Evolutionary conservation across 1,140 invertebrate species (phyloP).

Genomic region (Drosophila hydei): DNA sequence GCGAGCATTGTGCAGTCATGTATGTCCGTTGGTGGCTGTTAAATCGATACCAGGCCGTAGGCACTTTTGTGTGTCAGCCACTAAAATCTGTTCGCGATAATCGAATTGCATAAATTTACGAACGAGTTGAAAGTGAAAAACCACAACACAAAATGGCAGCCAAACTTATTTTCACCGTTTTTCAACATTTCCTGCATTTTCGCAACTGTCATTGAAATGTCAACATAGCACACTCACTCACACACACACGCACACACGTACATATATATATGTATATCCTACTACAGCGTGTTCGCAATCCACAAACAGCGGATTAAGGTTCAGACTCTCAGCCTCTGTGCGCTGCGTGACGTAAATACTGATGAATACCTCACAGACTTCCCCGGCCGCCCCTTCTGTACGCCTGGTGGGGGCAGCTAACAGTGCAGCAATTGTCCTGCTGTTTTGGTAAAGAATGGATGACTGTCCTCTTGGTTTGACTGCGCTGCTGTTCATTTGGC

Average conservation of each 20-base stretch:
- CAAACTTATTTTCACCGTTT: slow-evolving; percentile 62
- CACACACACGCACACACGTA: background rate
- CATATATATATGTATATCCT: background rate
- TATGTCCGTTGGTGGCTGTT: no score
- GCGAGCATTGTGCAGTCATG: no score
- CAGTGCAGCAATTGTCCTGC: slow-evolving; percentile 27
- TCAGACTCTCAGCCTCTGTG: slow-evolving; percentile 51
- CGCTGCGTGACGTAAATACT: slow-evolving; percentile 81
- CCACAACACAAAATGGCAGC: slow-evolving; percentile 55
- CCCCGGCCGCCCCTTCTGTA: slow-evolving; percentile 16
- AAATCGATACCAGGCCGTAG: background rate
- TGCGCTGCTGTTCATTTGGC: slow-evolving; percentile 21
- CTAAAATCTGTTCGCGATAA: slow-evolving; percentile 47
- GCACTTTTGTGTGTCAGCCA: background rate
- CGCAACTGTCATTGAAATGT: slow-evolving; percentile 81
- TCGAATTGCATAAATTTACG: slow-evolving; percentile 68
- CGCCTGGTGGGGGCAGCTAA: background rate
- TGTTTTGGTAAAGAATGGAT: slow-evolving; percentile 68
- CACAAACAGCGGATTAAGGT: slow-evolving; percentile 14
- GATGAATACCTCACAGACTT: slow-evolving; percentile 70
- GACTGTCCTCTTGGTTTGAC: slow-evolving; percentile 28
- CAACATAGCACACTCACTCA: slow-evolving; percentile 73
- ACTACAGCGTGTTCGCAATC: slow-evolving; percentile 49
- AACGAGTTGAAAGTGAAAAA: slow-evolving; percentile 30
- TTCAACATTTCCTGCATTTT: slow-evolving; percentile 59